Percentiles rank a stretch among this genome's conserved stretches.
Conservation (phyloP, 2,113 vertebrate genomes). For the Antechinus flavipes region DNA sequence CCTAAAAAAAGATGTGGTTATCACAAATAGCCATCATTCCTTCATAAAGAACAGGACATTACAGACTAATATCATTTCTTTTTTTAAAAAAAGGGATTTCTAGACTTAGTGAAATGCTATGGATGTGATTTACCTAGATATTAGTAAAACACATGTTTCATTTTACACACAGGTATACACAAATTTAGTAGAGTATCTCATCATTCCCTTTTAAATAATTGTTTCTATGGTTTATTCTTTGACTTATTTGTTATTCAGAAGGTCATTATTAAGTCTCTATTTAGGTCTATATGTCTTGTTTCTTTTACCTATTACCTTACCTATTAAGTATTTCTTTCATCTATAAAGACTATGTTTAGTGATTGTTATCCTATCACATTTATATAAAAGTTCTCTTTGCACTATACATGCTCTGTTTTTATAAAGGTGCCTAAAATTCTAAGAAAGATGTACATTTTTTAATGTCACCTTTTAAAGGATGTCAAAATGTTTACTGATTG, state of each 20-base stretch:
- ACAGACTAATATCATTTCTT: background rate
- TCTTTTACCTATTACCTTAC: background rate
- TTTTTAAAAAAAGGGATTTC: background rate
- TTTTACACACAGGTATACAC: background rate
- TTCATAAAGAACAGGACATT: background rate
- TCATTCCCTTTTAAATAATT: background rate
- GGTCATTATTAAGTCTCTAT: background rate
- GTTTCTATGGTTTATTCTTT: background rate
- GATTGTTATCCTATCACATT: background rate
- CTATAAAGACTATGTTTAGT: background rate
- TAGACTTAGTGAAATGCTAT: background rate
- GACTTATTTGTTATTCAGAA: background rate
- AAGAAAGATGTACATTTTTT: background rate
- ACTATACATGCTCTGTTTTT: background rate
- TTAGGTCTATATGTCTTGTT: background rate
- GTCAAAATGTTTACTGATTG: background rate
- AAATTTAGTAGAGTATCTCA: background rate
- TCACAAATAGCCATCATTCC: background rate
- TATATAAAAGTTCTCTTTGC: background rate
- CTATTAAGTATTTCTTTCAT: background rate
- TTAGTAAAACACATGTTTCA: background rate
- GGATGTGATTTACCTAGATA: background rate
- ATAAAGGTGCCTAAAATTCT: background rate
- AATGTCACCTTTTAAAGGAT: background rate
- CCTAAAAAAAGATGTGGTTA: background rate